Conservation (phyloP, 2,888 invertebrate species). For the Acanthosepion lycidas region DNA sequence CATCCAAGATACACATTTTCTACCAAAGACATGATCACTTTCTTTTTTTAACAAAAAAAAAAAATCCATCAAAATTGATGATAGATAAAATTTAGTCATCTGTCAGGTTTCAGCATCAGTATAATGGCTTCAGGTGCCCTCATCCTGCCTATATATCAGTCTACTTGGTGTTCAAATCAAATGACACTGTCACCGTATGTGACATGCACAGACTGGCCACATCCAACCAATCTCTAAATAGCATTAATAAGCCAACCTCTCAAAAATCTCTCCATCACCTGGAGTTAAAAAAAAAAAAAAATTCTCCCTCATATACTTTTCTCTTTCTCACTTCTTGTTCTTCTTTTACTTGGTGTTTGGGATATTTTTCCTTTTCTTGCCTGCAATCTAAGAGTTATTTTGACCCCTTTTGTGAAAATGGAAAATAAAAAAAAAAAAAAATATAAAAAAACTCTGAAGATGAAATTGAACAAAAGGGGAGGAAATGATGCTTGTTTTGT, state of each 20-base stretch:
- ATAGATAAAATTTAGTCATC: background rate
- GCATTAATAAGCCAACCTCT: background rate
- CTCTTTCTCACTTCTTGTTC: background rate
- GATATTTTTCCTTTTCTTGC: background rate
- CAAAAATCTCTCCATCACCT: background rate
- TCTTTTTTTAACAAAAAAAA: no score
- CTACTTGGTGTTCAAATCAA: background rate
- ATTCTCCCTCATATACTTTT: background rate
- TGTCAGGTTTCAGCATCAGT: background rate
- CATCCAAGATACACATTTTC: no score
- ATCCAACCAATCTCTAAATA: background rate
- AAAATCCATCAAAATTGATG: background rate
- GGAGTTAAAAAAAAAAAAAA: background rate
- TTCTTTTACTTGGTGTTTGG: background rate
- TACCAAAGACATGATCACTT: no score
- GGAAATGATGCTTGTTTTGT: background rate
- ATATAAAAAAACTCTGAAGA: background rate
- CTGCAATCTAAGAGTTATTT: background rate
- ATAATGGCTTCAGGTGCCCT: background rate
- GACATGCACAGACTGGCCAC: background rate
- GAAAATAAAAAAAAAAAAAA: background rate
- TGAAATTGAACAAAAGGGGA: background rate
- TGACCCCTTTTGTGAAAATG: conserved; percentile 33
- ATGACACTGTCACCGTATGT: background rate
- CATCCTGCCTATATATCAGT: background rate